phyloP scores from a whole-genome alignment of 2,888 invertebrate species.

The Nasonovia ribisnigri region DNA sequence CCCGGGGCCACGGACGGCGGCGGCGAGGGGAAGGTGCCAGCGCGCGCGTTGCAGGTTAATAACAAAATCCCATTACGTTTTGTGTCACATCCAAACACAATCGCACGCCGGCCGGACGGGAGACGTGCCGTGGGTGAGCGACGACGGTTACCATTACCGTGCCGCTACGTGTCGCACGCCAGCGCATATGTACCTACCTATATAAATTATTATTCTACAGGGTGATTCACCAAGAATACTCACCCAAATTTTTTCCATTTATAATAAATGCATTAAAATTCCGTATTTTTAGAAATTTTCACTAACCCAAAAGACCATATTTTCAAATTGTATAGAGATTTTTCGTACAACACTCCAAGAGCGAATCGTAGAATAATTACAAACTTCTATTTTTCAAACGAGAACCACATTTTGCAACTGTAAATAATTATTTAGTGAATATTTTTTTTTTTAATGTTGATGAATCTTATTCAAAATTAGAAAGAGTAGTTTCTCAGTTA shows the following conservation, averaged over 20 bases:
- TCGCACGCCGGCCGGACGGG: neutral
- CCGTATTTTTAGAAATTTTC: neutral
- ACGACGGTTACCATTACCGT: neutral
- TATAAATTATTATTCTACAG: neutral
- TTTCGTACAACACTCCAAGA: neutral
- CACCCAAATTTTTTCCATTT: neutral
- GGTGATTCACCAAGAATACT: neutral
- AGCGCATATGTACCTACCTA: neutral
- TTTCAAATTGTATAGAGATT: neutral
- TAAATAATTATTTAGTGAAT: neutral
- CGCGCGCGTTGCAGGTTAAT: constrained; percentile 56
- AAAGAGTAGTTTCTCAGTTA: neutral
- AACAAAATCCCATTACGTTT: constrained; percentile 65
- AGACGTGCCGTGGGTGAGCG: neutral
- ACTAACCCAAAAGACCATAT: neutral
- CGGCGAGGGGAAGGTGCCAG: neutral
- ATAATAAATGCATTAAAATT: neutral
- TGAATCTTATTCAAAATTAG: neutral
- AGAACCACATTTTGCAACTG: neutral
- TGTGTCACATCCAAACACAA: constrained; percentile 64
- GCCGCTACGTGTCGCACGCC: neutral
- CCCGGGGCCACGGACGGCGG: neutral
- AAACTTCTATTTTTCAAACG: neutral
- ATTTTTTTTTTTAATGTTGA: neutral
- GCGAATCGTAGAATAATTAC: neutral